Base-by-base conservation (phyloP, 2,797 vertebrate species). In the Pangasius macronema region DNA sequence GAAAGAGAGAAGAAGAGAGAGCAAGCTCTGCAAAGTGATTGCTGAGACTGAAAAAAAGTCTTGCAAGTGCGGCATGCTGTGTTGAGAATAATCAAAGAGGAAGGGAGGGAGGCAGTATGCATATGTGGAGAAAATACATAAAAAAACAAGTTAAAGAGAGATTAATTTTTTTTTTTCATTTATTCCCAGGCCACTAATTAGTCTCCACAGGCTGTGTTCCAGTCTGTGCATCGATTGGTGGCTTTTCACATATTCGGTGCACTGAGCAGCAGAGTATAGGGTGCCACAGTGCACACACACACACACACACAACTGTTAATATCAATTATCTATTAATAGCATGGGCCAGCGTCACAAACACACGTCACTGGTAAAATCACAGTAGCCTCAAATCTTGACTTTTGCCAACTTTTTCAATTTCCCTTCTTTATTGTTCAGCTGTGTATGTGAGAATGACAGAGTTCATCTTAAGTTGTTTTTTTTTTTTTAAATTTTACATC, bases 281-380 rank as follows among this genome's bases (percentile, higher is more conserved):
- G 39, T 72, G 73, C 53, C 11, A 72, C 30, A 36, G 49, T 7
- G 18, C 13, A 20, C 75, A 77, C 75, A 53, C 75, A 77, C 46
- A 68, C 65, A 67, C 63, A 67, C n/a, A 70, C 67, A 39, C 16
- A 81, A 72, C 65, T 81, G 76, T 70, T 61, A 87, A 89, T 89
- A 87, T 89, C 55, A 85, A 87, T 85, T 46, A 55, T 68, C 85
- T 91, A 91, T 76, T 87, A 89, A 76, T 88, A 91, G 84, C 76
- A 83, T 22, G 83, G 59, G 7, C 80, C 53, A 85, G 39, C 63
- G 49, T 57, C 46, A 88, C 42, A 55, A 87, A 84, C 80, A 85
- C 39, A n/a, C 24, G 24, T 86, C 84, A 22, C n/a, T 55, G 82
- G 86, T 85, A 86, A 90, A 89, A 87, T 89, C 53, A 39, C 63